A percentile compares a stretch with the other conserved stretches of the same genome.
Evolutionary conservation across 2,797 vertebrate species (phyloP).

Genomic region (Antennarius maculatus): DNA sequence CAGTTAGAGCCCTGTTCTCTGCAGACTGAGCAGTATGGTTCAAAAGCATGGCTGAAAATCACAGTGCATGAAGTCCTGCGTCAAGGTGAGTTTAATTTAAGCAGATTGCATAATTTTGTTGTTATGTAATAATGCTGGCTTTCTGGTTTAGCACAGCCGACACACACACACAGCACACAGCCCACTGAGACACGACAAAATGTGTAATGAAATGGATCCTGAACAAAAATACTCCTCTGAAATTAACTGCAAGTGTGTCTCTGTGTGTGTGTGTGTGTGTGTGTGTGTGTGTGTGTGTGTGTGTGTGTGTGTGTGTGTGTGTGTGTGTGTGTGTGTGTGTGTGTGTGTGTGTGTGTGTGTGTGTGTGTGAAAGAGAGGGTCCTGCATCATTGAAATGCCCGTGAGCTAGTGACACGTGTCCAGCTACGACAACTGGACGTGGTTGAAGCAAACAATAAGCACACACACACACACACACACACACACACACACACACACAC

Average conservation of each 20-base stretch:
- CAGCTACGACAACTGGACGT: too few relatives aligned
- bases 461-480: too few relatives aligned
- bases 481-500: too few relatives aligned
- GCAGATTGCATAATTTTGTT: constrained; percentile 33
- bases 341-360: too few relatives aligned
- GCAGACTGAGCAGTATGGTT: constrained; percentile 6
- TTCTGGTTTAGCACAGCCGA: constrained; percentile 6
- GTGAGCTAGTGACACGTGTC: too few relatives aligned
- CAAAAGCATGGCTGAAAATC: constrained; percentile 21
- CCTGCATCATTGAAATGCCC: too few relatives aligned
- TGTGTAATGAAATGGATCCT: neutral
- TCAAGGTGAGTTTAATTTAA: constrained; percentile 24
- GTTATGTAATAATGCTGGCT: constrained; percentile 41
- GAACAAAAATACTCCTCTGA: neutral
- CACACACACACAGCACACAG: neutral
- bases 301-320: too few relatives aligned
- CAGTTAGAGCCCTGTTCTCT: constrained; percentile 12
- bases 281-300: too few relatives aligned
- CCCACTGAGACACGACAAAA: neutral
- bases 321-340: too few relatives aligned
- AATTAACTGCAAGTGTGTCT: neutral
- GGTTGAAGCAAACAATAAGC: too few relatives aligned
- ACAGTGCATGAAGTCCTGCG: constrained; percentile 5
- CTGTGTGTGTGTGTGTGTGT: too few relatives aligned
- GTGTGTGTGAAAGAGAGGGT: too few relatives aligned